phyloP scores from a whole-genome alignment of 2,888 invertebrate species.

The Tetragonula carbonaria region DNA sequence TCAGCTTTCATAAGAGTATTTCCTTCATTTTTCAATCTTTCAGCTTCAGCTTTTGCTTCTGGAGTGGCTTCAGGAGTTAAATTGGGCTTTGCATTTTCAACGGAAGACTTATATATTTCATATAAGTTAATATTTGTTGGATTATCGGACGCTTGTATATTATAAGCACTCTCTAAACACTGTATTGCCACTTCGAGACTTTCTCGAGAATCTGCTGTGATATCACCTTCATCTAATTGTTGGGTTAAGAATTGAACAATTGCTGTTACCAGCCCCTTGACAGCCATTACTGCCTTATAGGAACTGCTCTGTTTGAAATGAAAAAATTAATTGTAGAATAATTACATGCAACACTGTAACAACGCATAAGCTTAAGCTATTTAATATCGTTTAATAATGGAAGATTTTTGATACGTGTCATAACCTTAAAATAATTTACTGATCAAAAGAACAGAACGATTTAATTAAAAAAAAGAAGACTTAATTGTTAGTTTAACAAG shows the following conservation, averaged over 20 bases:
- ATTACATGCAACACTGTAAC: background rate
- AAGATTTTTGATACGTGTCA: slow-evolving; percentile 46
- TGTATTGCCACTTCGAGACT: slow-evolving; percentile 97
- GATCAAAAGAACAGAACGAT: background rate
- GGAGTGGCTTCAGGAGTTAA: slow-evolving; percentile 82
- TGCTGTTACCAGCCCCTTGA: slow-evolving; percentile 85
- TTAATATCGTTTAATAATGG: background rate
- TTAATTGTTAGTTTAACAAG: background rate
- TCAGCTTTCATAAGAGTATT: slow-evolving; percentile 95
- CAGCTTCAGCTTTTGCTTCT: slow-evolving; percentile 89
- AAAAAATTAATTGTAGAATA: background rate
- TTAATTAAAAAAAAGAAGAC: background rate
- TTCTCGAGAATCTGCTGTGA: slow-evolving; percentile 86
- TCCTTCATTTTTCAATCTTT: slow-evolving; percentile 94
- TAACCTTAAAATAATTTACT: slow-evolving; percentile 48
- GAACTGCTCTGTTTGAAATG: slow-evolving; percentile 41
- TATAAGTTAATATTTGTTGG: slow-evolving; percentile 83
- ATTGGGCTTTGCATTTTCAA: slow-evolving; percentile 68
- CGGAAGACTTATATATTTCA: slow-evolving; percentile 83
- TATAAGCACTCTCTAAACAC: slow-evolving; percentile 96
- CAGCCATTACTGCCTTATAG: slow-evolving; percentile 73
- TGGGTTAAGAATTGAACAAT: slow-evolving; percentile 86
- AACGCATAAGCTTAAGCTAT: background rate
- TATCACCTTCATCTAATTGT: slow-evolving; percentile 85
- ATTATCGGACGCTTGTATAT: slow-evolving; percentile 86